A percentile compares a stretch with the other conserved stretches of the same genome.
These are phyloP conservation scores for Dascyllus trimaculatus DNA, from an alignment of 2,113 vertebrate genomes.

Conservation along the genomic window DNA sequence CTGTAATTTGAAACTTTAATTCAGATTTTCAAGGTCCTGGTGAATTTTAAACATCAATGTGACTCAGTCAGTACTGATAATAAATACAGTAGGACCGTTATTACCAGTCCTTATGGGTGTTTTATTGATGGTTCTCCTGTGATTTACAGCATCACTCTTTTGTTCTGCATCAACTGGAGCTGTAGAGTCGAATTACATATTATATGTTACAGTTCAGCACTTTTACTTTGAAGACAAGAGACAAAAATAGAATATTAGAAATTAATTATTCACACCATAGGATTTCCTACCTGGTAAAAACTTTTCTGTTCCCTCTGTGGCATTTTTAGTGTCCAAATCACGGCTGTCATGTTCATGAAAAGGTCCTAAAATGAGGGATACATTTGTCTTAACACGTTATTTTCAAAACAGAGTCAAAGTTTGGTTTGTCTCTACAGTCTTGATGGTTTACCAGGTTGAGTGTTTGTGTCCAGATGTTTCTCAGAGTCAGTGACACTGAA, in stretches of 20 bases:
- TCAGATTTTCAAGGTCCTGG: too few relatives aligned
- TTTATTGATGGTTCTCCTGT: neutral
- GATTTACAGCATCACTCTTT: slow-evolving; percentile 13
- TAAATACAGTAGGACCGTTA: neutral
- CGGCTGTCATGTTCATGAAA: neutral
- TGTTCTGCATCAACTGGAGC: neutral
- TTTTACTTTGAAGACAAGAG: neutral
- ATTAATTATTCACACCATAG: neutral
- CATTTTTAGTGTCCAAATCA: neutral
- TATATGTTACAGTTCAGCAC: neutral
- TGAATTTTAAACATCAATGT: neutral
- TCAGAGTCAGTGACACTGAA: neutral
- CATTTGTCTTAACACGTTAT: too few relatives aligned
- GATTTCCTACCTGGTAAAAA: slow-evolving; percentile 26
- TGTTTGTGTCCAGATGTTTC: neutral
- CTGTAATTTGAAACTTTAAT: too few relatives aligned
- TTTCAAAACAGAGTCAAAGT: too few relatives aligned
- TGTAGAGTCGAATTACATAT: neutral
- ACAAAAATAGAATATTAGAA: neutral
- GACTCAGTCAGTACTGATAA: neutral
- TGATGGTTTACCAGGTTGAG: slow-evolving; percentile 23
- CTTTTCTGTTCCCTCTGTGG: neutral
- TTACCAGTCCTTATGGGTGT: slow-evolving; percentile 8
- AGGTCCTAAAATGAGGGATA: too few relatives aligned
- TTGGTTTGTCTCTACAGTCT: neutral